Conservation (phyloP, 1,140 invertebrate genomes). For the Listronotus bonariensis region DNA sequence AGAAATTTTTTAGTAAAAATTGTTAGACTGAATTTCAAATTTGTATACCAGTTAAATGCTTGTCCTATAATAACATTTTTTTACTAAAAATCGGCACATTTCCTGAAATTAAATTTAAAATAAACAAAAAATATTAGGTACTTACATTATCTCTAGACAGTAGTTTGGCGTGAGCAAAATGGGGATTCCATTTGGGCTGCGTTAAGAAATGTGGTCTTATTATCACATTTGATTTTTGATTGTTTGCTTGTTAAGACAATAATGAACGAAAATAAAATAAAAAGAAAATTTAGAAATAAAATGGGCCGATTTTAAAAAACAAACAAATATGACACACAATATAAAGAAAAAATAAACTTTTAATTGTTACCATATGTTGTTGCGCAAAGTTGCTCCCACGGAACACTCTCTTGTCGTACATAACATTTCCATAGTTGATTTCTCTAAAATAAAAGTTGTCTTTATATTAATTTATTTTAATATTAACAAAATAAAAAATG, state of each 20-base stretch:
- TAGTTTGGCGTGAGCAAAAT: constrained; percentile 58
- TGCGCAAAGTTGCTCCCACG: constrained; percentile 70
- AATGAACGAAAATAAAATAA: neutral
- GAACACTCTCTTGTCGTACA: constrained; percentile 82
- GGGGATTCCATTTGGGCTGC: constrained; percentile 59
- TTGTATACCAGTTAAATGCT: too few relatives aligned
- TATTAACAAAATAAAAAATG: too few relatives aligned
- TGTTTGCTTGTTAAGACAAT: neutral
- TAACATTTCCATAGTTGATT: constrained; percentile 74
- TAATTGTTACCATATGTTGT: constrained; percentile 27
- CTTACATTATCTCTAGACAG: constrained; percentile 54
- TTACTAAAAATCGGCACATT: constrained; percentile 24
- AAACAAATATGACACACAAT: constrained; percentile 1
- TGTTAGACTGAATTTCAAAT: too few relatives aligned
- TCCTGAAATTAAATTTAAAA: neutral
- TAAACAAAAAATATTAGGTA: constrained; percentile 11
- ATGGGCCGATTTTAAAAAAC: constrained; percentile 39
- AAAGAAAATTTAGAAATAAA: constrained; percentile 39
- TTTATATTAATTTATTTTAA: too few relatives aligned
- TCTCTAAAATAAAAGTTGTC: constrained; percentile 35
- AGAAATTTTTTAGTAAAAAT: too few relatives aligned
- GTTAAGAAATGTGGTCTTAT: constrained; percentile 18
- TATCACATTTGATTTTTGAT: too few relatives aligned
- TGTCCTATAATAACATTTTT: too few relatives aligned
- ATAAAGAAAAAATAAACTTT: neutral